Evolutionary conservation across 2,797 vertebrate species (phyloP).

Genomic region (Helicolenus hilgendorfi): DNA sequence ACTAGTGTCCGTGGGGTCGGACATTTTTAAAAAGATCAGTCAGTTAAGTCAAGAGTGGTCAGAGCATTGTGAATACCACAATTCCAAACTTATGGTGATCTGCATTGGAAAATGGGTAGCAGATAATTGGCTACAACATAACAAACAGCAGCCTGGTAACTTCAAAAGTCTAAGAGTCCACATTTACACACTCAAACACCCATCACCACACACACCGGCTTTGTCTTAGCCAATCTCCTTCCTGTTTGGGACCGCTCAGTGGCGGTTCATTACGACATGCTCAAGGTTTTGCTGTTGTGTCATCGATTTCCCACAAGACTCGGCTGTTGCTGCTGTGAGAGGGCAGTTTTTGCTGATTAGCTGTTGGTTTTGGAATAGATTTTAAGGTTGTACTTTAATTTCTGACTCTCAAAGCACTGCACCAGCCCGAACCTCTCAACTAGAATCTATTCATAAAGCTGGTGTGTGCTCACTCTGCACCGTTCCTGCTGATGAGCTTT

Average conservation of each 20-base stretch:
- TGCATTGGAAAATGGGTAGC: background rate
- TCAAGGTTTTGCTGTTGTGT: background rate
- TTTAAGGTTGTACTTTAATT: background rate
- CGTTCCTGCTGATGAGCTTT: too few species aligned
- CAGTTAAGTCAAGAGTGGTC: background rate
- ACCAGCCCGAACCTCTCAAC: background rate
- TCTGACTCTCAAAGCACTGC: background rate
- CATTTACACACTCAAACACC: background rate
- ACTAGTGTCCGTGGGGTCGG: background rate
- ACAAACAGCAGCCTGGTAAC: background rate
- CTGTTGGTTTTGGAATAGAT: background rate
- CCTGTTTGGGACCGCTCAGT: conserved; percentile 12
- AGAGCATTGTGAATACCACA: background rate
- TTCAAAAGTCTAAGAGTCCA: background rate
- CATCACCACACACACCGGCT: background rate
- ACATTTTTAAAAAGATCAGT: background rate
- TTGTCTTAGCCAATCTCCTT: conserved; percentile 36
- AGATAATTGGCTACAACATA: background rate
- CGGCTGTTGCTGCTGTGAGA: background rate
- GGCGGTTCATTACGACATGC: background rate
- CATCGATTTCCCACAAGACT: conserved; percentile 1
- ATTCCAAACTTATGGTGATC: background rate
- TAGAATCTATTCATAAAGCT: background rate
- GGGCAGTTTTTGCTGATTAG: background rate
- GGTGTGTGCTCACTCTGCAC: too few species aligned